phyloP scores from a whole-genome alignment of 2,113 vertebrate genomes.

The Mirza zaza region DNA sequence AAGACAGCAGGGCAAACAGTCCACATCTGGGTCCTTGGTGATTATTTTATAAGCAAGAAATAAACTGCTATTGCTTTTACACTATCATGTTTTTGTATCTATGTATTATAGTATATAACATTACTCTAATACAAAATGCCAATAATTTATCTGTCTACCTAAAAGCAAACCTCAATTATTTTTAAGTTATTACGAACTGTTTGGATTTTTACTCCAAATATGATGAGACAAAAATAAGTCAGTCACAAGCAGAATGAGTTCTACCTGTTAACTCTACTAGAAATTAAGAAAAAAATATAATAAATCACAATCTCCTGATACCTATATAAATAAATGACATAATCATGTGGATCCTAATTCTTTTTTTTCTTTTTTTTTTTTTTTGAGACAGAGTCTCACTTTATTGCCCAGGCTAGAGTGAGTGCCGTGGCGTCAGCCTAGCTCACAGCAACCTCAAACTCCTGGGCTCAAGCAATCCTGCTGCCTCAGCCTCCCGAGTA shows the following conservation, averaged over 20 bases:
- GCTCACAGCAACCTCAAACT: no score
- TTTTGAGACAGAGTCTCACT: no score
- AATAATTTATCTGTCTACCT: neutral
- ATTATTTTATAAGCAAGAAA: slow-evolving; percentile 17
- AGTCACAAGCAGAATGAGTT: neutral
- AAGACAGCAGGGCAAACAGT: neutral
- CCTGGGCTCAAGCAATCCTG: no score
- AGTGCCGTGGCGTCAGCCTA: no score
- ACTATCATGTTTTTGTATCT: neutral
- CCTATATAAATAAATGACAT: slow-evolving; percentile 15
- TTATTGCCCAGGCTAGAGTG: no score
- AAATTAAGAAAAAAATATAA: slow-evolving; percentile 29
- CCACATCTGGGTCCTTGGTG: neutral
- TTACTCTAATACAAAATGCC: neutral
- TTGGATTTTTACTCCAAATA: slow-evolving; percentile 39
- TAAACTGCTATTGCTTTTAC: neutral
- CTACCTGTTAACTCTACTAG: neutral
- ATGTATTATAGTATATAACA: neutral
- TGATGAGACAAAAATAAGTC: slow-evolving; percentile 21
- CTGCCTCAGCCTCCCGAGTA: no score
- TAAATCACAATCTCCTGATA: slow-evolving; percentile 2
- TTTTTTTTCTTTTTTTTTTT: no score
- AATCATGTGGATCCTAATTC: neutral
- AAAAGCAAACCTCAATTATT: neutral
- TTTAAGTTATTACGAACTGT: neutral